phyloP scores from a whole-genome alignment of 2,113 vertebrate genomes.

The Phoxinus phoxinus region DNA sequence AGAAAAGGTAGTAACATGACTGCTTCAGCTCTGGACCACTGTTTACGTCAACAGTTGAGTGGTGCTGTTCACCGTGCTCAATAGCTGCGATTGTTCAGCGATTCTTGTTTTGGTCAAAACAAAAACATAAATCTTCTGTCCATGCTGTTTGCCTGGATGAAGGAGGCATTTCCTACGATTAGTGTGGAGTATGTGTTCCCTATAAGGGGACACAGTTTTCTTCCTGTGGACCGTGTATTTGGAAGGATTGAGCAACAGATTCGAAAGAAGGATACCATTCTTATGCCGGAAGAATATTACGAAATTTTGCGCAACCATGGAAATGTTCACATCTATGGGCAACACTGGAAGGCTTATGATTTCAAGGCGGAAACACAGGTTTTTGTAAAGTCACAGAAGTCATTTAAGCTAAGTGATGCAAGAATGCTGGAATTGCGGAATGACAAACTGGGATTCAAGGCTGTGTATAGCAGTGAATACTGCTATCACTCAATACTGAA shows the following conservation, averaged over 20 bases:
- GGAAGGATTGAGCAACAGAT: no score
- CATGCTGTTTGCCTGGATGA: not conserved
- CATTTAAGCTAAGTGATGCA: no score
- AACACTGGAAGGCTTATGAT: not conserved
- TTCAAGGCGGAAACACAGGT: no score
- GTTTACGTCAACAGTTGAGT: not conserved
- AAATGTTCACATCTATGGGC: not conserved
- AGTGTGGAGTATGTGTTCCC: no score
- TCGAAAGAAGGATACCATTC: no score
- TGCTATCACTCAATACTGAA: no score
- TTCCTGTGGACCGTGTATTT: no score
- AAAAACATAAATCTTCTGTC: not conserved
- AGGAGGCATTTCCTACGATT: not conserved
- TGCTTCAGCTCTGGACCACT: not conserved
- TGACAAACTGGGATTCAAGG: no score
- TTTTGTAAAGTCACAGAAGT: no score
- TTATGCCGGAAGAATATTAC: not conserved
- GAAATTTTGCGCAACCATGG: not conserved
- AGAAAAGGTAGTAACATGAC: conserved; percentile 10
- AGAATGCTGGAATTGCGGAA: no score
- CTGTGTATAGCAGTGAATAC: no score
- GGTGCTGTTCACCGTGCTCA: not conserved
- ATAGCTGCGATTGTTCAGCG: not conserved
- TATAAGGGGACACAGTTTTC: no score
- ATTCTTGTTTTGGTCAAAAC: not conserved